phyloP scores from a whole-genome alignment of 2,113 vertebrate species.

The Pollachius pollachius region DNA sequence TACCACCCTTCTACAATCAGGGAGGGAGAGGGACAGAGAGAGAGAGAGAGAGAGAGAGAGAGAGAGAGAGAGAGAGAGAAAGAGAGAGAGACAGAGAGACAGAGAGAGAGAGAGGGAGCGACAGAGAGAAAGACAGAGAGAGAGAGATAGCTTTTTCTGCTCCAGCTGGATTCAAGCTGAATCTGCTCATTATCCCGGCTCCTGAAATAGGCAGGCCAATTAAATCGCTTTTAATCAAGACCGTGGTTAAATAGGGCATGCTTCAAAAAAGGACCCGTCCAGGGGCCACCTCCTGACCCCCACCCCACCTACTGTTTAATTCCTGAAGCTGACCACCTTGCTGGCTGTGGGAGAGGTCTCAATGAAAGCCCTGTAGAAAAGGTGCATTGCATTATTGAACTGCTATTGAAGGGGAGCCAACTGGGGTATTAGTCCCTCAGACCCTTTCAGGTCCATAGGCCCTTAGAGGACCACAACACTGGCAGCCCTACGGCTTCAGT shows the following conservation, averaged over 20 bases:
- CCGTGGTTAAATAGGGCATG: slow-evolving; percentile 53
- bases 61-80: slow-evolving; percentile 13
- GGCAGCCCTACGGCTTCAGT: no score
- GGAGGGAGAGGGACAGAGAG: slow-evolving; percentile 16
- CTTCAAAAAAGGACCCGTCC: slow-evolving; percentile 32
- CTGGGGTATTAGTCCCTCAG: no score
- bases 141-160: slow-evolving; percentile 18
- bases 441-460: no score
- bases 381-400: background rate
- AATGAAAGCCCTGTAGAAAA: slow-evolving; percentile 6
- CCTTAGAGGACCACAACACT: no score
- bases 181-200: slow-evolving; percentile 62
- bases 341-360: background rate
- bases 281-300: slow-evolving; percentile 20
- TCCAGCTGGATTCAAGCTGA: slow-evolving; percentile 50
- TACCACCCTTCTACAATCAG: background rate
- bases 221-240: slow-evolving; percentile 64
- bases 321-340: slow-evolving; percentile 20
- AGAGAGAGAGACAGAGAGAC: slow-evolving; percentile 17
- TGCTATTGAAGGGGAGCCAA: no score
- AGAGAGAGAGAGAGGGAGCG: slow-evolving; percentile 4
- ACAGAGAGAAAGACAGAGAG: no score
- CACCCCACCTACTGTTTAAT: slow-evolving; percentile 12
- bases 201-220: slow-evolving; percentile 63
- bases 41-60: slow-evolving; percentile 14